Base-by-base conservation (phyloP, 2,888 invertebrate species). In the Acanthosepion pharaonis region DNA sequence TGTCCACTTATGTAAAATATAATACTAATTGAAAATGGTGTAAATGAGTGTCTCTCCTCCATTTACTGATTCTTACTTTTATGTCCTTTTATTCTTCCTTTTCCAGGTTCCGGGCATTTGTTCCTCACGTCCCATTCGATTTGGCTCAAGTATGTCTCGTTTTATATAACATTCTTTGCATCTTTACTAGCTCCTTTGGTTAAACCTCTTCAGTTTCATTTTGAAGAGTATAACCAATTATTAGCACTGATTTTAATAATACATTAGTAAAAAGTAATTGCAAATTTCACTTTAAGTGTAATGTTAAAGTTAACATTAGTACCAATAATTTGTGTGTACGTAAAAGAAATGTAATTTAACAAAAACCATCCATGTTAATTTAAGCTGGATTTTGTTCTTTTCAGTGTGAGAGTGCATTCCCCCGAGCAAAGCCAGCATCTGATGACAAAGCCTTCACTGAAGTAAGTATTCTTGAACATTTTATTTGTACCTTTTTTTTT, bases 391-490 rank as follows among this genome's bases (percentile, higher is more conserved):
- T 78, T 15, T n/a, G n/a, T 78, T 91, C 93, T 91, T 96, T 96
- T 91, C 96, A 97, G 96, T 99, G 99, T 95, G 99, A 99, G 97
- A 98, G 98, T 91, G 98, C 98, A 1, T 99, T 99, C 97, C 99
- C 99, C 0, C 98, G 98, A 96, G 98, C 99, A 28, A 98, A 98
- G 96, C 98, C 99, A 0, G 98, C 98, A 0, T 98, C 98, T 0
- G 99, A 99, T 96, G 99, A 99, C 97, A 98, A 98, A 5, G 98
- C 98, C 0, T 98, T 99, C 91, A 99, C 99, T 42, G 98, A 98
- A 98, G 98, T 98, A 98, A 96, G 96, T 95, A 5, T 94, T 92
- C 1, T 23, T 92, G 9, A 51, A 11, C 3, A 78, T 8, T 78
- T 78, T n/a, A 78, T 78, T 78, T 9, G 6, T 78, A 8, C 3